Evolutionary conservation across 2,888 invertebrate genomes (phyloP).

Genomic region (Platerodrilus igneus): DNA sequence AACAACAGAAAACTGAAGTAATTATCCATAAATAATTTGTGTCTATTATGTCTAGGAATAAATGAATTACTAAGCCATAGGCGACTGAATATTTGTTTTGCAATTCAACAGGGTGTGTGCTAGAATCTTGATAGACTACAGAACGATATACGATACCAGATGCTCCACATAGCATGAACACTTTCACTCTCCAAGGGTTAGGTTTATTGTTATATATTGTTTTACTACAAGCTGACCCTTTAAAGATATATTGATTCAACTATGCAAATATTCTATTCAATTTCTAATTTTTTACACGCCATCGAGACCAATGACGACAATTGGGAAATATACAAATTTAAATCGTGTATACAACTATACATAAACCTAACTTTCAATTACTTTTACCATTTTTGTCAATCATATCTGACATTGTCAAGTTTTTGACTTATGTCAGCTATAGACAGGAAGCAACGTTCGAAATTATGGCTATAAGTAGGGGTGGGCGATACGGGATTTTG

Average conservation of each 20-base stretch:
- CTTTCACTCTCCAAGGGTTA: constrained; percentile 19
- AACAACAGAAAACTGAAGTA: constrained; percentile 11
- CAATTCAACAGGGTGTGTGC: constrained; percentile 10
- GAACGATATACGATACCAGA: constrained; percentile 24
- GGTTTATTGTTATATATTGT: constrained; percentile 19
- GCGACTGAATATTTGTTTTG: constrained; percentile 14
- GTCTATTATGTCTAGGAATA: constrained; percentile 12
- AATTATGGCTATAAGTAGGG: too few relatives aligned
- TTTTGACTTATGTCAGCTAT: too few relatives aligned
- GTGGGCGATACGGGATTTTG: too few relatives aligned
- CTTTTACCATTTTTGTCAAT: constrained; percentile 16
- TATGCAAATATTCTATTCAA: constrained; percentile 21
- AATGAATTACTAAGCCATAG: constrained; percentile 11
- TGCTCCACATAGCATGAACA: constrained; percentile 23
- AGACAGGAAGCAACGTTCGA: too few relatives aligned
- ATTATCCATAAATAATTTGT: constrained; percentile 15
- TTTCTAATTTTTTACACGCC: constrained; percentile 21
- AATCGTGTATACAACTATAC: too few relatives aligned
- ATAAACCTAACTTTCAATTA: constrained; percentile 24
- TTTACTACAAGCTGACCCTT: constrained; percentile 20
- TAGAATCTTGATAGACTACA: constrained; percentile 20
- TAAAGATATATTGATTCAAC: constrained; percentile 21
- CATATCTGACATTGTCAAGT: too few relatives aligned
- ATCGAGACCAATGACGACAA: too few relatives aligned
- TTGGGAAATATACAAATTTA: too few relatives aligned